Conservation (phyloP, 2,113 vertebrate genomes). For the Urocitellus parryii region DNA sequence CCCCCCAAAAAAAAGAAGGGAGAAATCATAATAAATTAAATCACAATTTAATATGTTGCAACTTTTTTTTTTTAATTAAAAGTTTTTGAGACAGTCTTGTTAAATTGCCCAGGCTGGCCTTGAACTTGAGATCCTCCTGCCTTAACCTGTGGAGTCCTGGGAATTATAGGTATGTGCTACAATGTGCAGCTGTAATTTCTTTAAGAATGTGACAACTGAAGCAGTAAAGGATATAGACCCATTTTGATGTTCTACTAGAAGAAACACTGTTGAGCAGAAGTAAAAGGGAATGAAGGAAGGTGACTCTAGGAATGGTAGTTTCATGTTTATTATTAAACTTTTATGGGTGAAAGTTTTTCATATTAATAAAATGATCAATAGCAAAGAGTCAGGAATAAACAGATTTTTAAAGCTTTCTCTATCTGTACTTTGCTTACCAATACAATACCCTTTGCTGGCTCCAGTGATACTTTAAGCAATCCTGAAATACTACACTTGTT, state of each 20-base stretch:
- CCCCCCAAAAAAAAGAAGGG: neutral
- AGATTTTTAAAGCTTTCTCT: constrained; percentile 21
- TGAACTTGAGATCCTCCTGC: no score
- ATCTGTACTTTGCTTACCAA: neutral
- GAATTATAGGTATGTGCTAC: no score
- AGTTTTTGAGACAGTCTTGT: no score
- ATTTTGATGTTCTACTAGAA: neutral
- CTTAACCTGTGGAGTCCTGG: no score
- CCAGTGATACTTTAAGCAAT: neutral
- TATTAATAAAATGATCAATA: neutral
- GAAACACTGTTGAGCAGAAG: neutral
- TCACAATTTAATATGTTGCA: no score
- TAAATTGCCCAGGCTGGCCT: no score
- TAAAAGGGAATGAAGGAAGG: neutral
- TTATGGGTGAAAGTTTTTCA: neutral
- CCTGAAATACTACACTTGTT: neutral
- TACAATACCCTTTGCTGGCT: neutral
- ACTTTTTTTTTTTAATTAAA: no score
- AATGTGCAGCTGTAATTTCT: neutral
- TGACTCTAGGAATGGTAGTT: neutral
- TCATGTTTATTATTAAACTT: neutral
- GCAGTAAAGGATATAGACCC: neutral
- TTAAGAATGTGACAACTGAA: neutral
- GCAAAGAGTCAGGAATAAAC: neutral
- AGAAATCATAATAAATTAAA: neutral